Conservation (phyloP, 2,797 vertebrate genomes). For the Fringilla coelebs region DNA sequence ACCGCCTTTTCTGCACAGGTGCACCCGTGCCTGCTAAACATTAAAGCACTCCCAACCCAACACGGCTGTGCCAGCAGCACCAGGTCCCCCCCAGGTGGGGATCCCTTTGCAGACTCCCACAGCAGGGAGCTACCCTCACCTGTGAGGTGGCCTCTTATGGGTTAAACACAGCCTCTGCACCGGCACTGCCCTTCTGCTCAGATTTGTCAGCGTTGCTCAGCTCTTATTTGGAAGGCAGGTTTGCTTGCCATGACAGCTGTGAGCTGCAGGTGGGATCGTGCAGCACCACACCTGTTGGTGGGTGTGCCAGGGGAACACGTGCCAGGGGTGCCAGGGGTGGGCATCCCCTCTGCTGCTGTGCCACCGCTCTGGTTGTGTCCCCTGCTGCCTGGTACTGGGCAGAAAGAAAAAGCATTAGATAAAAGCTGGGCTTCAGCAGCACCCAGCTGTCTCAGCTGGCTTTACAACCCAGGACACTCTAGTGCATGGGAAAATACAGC, state of each 20-base stretch:
- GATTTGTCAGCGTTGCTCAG: not conserved
- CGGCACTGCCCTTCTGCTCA: not conserved
- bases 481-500: not conserved
- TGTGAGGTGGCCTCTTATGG: fast-evolving
- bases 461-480: not conserved
- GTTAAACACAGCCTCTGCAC: not conserved
- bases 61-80: not conserved
- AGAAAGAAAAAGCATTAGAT: not conserved
- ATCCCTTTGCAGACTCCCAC: not conserved
- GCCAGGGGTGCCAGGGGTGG: too few relatives aligned
- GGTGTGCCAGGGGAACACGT: not conserved
- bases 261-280: not conserved
- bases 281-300: fast-evolving
- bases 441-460: not conserved
- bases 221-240: not conserved
- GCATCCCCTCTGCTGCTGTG: not conserved
- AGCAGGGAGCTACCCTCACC: not conserved
- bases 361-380: not conserved
- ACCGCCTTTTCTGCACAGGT: not conserved
- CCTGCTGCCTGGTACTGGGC: not conserved
- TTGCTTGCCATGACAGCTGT: not conserved
- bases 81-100: not conserved
- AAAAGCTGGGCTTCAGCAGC: not conserved
- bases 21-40: not conserved
- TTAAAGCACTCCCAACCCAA: not conserved